A percentile compares a stretch with the other conserved stretches of the same genome.
These are phyloP conservation scores for Mythimna albipuncta DNA, from an alignment of 2,888 invertebrate species.

Conservation along the genomic window DNA sequence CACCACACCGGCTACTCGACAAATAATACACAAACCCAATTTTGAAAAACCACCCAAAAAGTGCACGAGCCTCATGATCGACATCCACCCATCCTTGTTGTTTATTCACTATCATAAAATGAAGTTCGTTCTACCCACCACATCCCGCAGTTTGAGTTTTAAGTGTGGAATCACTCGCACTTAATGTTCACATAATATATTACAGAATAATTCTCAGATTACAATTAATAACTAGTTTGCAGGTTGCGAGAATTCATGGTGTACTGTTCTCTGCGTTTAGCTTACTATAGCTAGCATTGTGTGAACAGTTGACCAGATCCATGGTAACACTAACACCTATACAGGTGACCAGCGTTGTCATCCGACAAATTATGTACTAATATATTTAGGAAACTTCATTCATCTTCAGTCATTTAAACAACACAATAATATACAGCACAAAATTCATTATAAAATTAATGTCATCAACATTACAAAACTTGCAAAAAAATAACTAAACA, in stretches of 20 bases:
- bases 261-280: too few species aligned
- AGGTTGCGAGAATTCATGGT: neutral
- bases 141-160: neutral
- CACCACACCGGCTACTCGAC: conserved; percentile 54
- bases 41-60: conserved; percentile 39
- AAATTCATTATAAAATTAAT: too few species aligned
- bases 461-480: too few species aligned
- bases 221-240: neutral
- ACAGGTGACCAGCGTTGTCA: neutral
- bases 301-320: neutral
- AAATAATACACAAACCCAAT: conserved; percentile 54
- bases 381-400: too few species aligned
- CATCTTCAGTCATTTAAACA: too few species aligned
- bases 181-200: neutral
- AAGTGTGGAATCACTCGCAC: neutral
- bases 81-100: neutral
- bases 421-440: too few species aligned
- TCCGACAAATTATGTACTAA: too few species aligned
- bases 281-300: too few species aligned
- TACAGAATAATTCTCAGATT: neutral
- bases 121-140: neutral
- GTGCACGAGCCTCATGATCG: conserved; percentile 19
- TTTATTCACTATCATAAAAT: neutral
- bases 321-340: too few species aligned
- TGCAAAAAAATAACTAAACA: too few species aligned